Conservation (phyloP, 2,113 vertebrate genomes). For the Oreotrochilus melanogaster region DNA sequence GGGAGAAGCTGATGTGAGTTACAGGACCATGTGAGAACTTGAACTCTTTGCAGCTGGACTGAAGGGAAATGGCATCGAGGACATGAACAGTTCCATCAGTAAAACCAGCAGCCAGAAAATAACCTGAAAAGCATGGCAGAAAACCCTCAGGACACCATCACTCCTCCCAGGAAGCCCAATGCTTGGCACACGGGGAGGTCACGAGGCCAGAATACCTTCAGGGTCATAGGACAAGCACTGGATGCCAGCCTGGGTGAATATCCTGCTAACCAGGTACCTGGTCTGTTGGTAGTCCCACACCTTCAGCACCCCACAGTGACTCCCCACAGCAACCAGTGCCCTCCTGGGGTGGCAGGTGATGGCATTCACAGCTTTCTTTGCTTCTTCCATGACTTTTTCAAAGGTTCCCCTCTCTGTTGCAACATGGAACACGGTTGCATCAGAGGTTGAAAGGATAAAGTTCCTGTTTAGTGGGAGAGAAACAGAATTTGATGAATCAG, state of each 20-base stretch:
- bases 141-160: rapidly evolving
- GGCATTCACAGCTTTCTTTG: slow-evolving; percentile 78
- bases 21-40: slow-evolving; percentile 79
- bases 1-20: slow-evolving; percentile 88
- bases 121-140: slow-evolving; percentile 76
- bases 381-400: slow-evolving; percentile 80
- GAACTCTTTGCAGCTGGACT: slow-evolving; percentile 79
- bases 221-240: slow-evolving; percentile 86
- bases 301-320: slow-evolving; percentile 83
- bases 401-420: slow-evolving; percentile 64
- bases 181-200: neutral
- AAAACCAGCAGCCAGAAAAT: slow-evolving; percentile 87
- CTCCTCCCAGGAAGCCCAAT: neutral
- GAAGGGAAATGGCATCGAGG: slow-evolving; percentile 83
- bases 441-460: slow-evolving; percentile 85
- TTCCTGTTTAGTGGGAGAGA: slow-evolving; percentile 82
- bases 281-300: slow-evolving; percentile 85
- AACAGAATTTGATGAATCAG: slow-evolving; percentile 30
- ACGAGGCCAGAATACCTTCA: slow-evolving; percentile 76
- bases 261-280: slow-evolving; percentile 75
- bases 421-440: slow-evolving; percentile 82
- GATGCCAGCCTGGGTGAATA: slow-evolving; percentile 80
- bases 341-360: slow-evolving; percentile 87
- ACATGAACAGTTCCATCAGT: slow-evolving; percentile 85
- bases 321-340: slow-evolving; percentile 82